Percentiles rank a stretch among this genome's conserved stretches.
Evolutionary conservation across 1,140 invertebrate species (phyloP).

Genomic region (Drosophila ficusphila): DNA sequence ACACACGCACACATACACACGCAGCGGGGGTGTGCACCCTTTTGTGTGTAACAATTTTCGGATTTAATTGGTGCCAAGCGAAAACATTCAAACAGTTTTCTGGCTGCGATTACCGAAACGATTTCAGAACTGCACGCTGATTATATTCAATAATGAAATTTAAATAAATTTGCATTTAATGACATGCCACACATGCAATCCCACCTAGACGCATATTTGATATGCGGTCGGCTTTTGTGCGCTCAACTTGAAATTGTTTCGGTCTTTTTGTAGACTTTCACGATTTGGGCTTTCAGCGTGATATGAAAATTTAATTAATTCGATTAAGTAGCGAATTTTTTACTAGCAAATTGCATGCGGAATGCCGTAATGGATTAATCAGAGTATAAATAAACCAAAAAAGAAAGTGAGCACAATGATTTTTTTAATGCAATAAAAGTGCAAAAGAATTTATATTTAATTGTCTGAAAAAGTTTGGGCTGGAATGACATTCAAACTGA

Average conservation of each 20-base stretch:
- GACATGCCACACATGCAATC: background rate
- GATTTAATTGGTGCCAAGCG: slow-evolving; percentile 59
- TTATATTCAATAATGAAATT: slow-evolving; percentile 62
- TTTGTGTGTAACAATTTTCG: slow-evolving; percentile 14
- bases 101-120: slow-evolving; percentile 43
- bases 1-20: slow-evolving; percentile 23
- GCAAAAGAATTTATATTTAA: background rate
- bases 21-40: background rate
- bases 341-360: slow-evolving; percentile 33
- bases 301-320: slow-evolving; percentile 76
- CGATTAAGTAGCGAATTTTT: slow-evolving; percentile 63
- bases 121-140: slow-evolving; percentile 25
- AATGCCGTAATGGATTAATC: slow-evolving; percentile 49
- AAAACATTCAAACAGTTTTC: slow-evolving; percentile 46
- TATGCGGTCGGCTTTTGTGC: slow-evolving; percentile 63
- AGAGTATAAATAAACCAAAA: slow-evolving; percentile 3
- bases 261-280: slow-evolving; percentile 38
- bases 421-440: slow-evolving; percentile 6
- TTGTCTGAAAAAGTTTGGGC: background rate
- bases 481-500: background rate
- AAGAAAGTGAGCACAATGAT: slow-evolving; percentile 19
- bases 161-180: slow-evolving; percentile 66
- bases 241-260: slow-evolving; percentile 60
- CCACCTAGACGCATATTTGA: slow-evolving; percentile 50
- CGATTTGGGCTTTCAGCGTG: slow-evolving; percentile 42